These are phyloP conservation scores for Limnodromus scolopaceus DNA, from an alignment of 2,797 vertebrate species.

Conservation along the genomic window DNA sequence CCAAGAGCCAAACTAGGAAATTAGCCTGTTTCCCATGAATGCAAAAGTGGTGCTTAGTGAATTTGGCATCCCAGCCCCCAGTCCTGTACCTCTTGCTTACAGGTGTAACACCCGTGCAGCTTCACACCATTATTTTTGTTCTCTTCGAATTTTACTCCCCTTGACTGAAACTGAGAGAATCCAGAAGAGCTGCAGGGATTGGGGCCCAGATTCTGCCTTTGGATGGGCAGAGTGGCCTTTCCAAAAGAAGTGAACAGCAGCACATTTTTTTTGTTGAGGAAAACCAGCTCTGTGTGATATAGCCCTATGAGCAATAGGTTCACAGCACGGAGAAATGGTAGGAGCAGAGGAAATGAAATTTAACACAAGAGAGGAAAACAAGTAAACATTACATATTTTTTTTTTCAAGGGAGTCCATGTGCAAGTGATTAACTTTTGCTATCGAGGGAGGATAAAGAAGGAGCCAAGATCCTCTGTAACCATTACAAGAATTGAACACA, in stretches of 20 bases:
- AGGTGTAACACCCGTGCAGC: neutral
- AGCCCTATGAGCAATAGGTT: slow-evolving; percentile 9
- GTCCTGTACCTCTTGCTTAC: neutral
- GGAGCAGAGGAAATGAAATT: slow-evolving; percentile 52
- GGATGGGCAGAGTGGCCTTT: neutral
- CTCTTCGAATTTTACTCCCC: neutral
- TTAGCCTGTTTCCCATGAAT: neutral
- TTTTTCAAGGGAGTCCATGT: slow-evolving; percentile 48
- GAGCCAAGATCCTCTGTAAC: slow-evolving; percentile 52
- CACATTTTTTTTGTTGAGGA: neutral
- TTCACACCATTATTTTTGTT: neutral
- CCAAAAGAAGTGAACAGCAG: neutral
- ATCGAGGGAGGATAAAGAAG: slow-evolving; percentile 26
- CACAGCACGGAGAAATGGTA: neutral
- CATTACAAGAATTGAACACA: slow-evolving; percentile 32
- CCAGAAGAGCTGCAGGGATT: neutral
- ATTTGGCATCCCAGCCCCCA: neutral
- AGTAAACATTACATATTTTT: slow-evolving; percentile 43
- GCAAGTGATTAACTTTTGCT: slow-evolving; percentile 60
- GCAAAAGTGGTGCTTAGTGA: neutral
- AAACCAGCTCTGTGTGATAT: neutral
- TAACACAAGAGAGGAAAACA: slow-evolving; percentile 41
- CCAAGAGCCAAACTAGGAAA: neutral
- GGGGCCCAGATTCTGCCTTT: neutral
- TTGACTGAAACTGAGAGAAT: neutral